Evolutionary conservation across 2,888 invertebrate genomes (phyloP), one percentile per base, ranked within the genome.

Genomic region (Lucinisca nassula): DNA sequence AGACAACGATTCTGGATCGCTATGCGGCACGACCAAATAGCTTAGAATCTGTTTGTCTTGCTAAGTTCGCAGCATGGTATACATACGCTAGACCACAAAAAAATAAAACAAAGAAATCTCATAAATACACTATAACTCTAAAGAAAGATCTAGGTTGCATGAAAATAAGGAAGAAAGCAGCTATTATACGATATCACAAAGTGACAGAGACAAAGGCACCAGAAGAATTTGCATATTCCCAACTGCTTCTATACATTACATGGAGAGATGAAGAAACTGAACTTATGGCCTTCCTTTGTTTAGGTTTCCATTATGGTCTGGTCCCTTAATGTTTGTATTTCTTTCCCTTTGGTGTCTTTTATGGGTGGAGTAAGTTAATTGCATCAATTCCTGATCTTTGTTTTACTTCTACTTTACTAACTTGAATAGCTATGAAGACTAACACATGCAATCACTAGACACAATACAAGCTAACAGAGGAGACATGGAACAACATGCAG

Each of bases 261-360:
- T 89, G 87, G 87, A 83, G 84, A 79, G 24, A 87, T 74, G 89
- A 89, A 74, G 49, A 32, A 4, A 70, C 70, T 37, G 85, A n/a
- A n/a, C n/a, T n/a, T n/a, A n/a, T n/a, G n/a, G n/a, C n/a, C n/a
- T n/a, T n/a, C n/a, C n/a, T n/a, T n/a, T n/a, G n/a, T n/a, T n/a
- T n/a, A n/a, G n/a, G n/a, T n/a, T n/a, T n/a, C n/a, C n/a, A n/a
- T n/a, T n/a, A n/a, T n/a, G n/a, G n/a, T n/a, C n/a, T n/a, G n/a
- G n/a, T n/a, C n/a, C n/a, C n/a, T n/a, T n/a, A n/a, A n/a, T n/a
- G n/a, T n/a, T n/a, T n/a, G n/a, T n/a, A n/a, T n/a, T n/a, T n/a
- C n/a, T n/a, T n/a, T n/a, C n/a, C n/a, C n/a, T n/a, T n/a, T n/a
- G n/a, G n/a, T n/a, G n/a, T n/a, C n/a, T n/a, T n/a, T n/a, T n/a